These are phyloP conservation scores for Cancer borealis DNA, from an alignment of 2,888 invertebrate species.

Conservation along the genomic window DNA sequence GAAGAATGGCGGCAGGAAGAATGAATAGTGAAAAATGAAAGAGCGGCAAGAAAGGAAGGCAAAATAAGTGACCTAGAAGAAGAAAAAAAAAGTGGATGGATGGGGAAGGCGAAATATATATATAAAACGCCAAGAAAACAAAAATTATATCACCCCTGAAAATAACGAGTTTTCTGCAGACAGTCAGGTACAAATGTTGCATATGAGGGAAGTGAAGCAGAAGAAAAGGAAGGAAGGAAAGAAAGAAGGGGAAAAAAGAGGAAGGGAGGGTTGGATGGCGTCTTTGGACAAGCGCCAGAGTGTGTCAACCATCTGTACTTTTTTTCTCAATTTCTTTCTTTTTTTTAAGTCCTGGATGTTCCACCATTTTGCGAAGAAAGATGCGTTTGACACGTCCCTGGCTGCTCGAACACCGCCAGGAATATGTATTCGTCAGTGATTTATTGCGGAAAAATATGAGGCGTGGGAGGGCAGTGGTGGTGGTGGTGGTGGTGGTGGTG, in stretches of 20 bases:
- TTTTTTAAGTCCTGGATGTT: neutral
- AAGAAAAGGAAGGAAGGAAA: neutral
- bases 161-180: constrained; percentile 3
- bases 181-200: constrained; percentile 18
- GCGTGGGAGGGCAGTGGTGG: neutral
- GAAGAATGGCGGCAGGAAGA: neutral
- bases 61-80: neutral
- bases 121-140: neutral
- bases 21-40: neutral
- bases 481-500: constrained; percentile 36
- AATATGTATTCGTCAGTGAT: constrained; percentile 2
- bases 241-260: neutral
- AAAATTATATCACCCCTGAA: neutral
- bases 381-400: constrained; percentile 8
- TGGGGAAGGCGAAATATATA: neutral
- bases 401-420: neutral
- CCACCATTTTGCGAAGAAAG: constrained; percentile 28
- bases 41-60: neutral
- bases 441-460: neutral
- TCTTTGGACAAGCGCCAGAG: constrained; percentile 41
- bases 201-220: constrained; percentile 25
- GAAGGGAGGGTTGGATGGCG: neutral
- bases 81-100: neutral
- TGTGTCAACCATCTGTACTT: neutral
- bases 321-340: neutral